Evolutionary conservation across 2,113 vertebrate species (phyloP), one percentile per base, ranked within the genome.

Genomic region (Platichthys stellatus): DNA sequence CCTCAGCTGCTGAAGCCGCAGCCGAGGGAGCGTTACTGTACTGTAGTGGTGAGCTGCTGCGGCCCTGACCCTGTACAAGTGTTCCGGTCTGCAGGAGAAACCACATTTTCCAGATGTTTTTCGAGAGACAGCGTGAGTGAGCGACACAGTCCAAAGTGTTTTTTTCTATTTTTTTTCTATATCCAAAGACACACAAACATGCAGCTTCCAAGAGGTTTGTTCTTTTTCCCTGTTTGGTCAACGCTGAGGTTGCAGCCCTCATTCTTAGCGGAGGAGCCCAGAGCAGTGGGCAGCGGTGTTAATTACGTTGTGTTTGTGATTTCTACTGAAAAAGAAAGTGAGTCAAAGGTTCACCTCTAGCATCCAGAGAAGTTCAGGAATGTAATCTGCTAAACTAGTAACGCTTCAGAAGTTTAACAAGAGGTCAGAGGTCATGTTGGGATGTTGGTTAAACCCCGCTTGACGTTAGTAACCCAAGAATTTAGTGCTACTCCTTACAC

Each of bases 41-140:
- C 51, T 72, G 54, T 59, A 72, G 71, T 31, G 40, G 56, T n/a
- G 28, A 56, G 74, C 65, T 77, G 74, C 65, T 74, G 64, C 38
- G 59, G 18, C 51, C 24, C 14, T 67, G 71, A 81, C 47, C 66
- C 54, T 62, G 60, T 58, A 65, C 78, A 78, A 79, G 72, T 66
- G 76, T 69, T 78, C 66, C 72, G 70, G 70, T 88, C 87, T 58
- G 17, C 61, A 35, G 43, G 51, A 72, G 45, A 77, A 89, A 85
- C 78, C 75, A 45, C 69, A 80, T 85, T 92, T 83, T 89, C 85
- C 89, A 89, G 85, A 91, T 90, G 86, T 88, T 88, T 76, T 76
- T 57, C 45, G 69, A 11, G 78, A 82, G 71, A 82, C 80, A 68
- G 82, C 60, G 68, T 71, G 38, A 71, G 72, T 59, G 38, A 80